Evolutionary conservation across 2,113 vertebrate species (phyloP), one percentile per base, ranked within the genome.

Genomic region (Lepidothrix coronata): DNA sequence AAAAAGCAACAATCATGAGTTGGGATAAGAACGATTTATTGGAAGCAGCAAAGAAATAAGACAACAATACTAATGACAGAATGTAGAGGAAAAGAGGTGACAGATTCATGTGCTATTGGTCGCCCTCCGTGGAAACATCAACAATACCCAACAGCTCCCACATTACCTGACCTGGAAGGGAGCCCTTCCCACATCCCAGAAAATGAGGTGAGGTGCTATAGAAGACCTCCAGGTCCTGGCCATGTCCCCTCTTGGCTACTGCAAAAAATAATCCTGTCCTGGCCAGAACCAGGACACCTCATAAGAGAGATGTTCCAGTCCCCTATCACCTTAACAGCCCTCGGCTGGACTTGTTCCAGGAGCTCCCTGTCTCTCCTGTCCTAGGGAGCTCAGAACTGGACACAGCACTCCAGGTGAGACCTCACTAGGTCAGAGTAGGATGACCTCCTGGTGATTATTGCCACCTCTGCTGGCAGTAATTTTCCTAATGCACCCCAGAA

Each of bases 61-160:
- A 25, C 13, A 35, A 31, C 16, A 49, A 31, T 31, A 41, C 13
- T 48, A 48, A 71, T 39, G 12, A 39, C 9, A 21, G 24, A 48
- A 3, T 9, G 9, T 8, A 39, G 8, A 24, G 28, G 28, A 39
- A 70, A 70, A 39, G 28, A 70, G 28, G 52, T 5, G 2, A 71
- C 24, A 0, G 0, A 48, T 30, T n/a, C 20, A 30, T 24, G 16
- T 5, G 19, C 18, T 24, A 49, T 41, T 54, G 18, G 21, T 46
- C 27, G 33, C 2, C 5, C 28, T 18, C 24, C 4, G 1, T 19
- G 35, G 28, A 79, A 54, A 54, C 2, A 9, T 5, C 15, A 5
- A 17, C 3, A 79, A n/a, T 8, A 63, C 11, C 7, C 30, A 63
- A 62, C 24, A 63, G 25, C 13, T 55, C 21, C 21, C 9, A 12